Conservation (phyloP, 2,797 vertebrate species). For the Podarcis lilfordi region DNA sequence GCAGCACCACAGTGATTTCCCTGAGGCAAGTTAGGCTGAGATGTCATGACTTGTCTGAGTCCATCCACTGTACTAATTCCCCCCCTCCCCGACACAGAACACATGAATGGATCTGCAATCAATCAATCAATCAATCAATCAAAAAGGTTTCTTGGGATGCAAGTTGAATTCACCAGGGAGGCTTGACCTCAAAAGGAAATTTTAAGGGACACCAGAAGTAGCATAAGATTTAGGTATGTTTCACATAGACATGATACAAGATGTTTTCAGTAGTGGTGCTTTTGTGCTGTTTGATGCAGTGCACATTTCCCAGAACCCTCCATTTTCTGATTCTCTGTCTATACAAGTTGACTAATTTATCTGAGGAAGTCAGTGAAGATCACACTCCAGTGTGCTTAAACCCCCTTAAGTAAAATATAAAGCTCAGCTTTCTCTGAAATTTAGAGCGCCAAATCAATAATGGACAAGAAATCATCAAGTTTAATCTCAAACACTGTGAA, state of each 20-base stretch:
- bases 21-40: background rate
- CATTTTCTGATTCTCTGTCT: conserved; percentile 27
- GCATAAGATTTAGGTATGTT: background rate
- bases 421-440: conserved; percentile 53
- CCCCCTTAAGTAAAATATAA: conserved; percentile 72
- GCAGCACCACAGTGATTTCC: too few relatives aligned
- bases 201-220: background rate
- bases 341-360: conserved; percentile 64
- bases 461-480: conserved; percentile 71
- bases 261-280: background rate
- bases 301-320: background rate
- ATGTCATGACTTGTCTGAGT: background rate
- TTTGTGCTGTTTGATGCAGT: background rate
- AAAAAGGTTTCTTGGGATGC: background rate
- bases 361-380: conserved; percentile 60
- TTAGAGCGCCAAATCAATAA: conserved; percentile 72
- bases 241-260: background rate
- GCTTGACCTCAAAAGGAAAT: background rate
- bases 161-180: background rate
- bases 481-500: conserved; percentile 69
- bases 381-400: conserved; percentile 60
- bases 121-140: too few relatives aligned
- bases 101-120: background rate
- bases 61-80: background rate
- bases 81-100: background rate